phyloP scores from a whole-genome alignment of 2,797 vertebrate genomes.

The Nothura maculosa region DNA sequence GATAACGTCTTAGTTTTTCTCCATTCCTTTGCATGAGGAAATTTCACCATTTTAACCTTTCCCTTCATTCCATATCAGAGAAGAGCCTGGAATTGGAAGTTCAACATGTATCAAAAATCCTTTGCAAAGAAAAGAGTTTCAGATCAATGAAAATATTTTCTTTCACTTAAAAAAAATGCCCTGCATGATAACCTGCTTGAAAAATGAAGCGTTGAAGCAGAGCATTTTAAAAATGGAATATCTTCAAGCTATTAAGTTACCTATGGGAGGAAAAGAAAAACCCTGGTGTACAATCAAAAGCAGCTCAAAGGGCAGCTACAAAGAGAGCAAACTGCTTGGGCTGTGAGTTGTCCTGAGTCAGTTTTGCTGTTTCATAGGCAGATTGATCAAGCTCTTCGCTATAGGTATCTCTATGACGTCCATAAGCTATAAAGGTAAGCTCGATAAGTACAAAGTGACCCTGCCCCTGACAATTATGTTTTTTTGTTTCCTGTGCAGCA shows the following conservation, averaged over 20 bases:
- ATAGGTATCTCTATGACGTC: not conserved
- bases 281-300: not conserved
- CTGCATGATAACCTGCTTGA: not conserved
- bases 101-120: not conserved
- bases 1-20: accelerated
- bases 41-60: not conserved
- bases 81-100: not conserved
- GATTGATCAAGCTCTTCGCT: not conserved
- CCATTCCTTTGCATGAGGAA: not conserved
- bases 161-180: not conserved
- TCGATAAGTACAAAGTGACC: not conserved
- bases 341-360: not conserved
- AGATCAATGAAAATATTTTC: not conserved
- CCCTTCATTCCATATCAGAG: not conserved
- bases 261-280: not conserved
- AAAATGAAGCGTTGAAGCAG: not conserved
- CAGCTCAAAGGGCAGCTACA: not conserved
- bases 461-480: not conserved
- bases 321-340: not conserved
- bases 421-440: not conserved
- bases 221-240: too few relatives aligned
- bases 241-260: too few relatives aligned
- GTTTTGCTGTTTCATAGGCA: not conserved
- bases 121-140: not conserved
- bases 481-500: not conserved